Conservation (phyloP, 2,888 invertebrate species). For the Erannis defoliaria region DNA sequence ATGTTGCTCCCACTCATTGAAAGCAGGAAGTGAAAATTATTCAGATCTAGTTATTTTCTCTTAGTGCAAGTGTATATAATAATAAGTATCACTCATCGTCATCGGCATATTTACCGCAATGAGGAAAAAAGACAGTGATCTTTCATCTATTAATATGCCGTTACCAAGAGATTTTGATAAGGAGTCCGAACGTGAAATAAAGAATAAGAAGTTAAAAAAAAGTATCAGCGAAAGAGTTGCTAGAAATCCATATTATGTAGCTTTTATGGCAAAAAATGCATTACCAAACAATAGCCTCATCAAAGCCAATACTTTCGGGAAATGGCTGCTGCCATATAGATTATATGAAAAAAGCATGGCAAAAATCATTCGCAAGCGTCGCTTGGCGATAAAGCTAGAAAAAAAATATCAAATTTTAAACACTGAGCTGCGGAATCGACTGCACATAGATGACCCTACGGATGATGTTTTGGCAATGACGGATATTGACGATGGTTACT, state of each 20-base stretch:
- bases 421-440: conserved; percentile 57
- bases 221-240: conserved; percentile 36
- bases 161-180: conserved; percentile 48
- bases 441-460: conserved; percentile 52
- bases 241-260: conserved; percentile 47
- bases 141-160: conserved; percentile 54
- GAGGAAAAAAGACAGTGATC: conserved; percentile 53
- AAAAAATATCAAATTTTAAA: conserved; percentile 67
- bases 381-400: conserved; percentile 52
- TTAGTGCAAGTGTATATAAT: background rate
- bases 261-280: conserved; percentile 49
- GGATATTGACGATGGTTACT: conserved; percentile 66
- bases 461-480: conserved; percentile 61
- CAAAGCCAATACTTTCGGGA: conserved; percentile 50
- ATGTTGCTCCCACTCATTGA: background rate
- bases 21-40: background rate
- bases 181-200: conserved; percentile 31
- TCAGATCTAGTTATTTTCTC: background rate
- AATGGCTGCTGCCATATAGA: conserved; percentile 63
- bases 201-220: conserved; percentile 23
- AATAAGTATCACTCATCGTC: background rate
- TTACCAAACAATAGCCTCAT: conserved; percentile 55
- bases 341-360: conserved; percentile 62
- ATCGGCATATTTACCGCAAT: conserved; percentile 28
- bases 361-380: conserved; percentile 52